Conservation (phyloP, 2,113 vertebrate species). For the Dipodomys ordii region DNA sequence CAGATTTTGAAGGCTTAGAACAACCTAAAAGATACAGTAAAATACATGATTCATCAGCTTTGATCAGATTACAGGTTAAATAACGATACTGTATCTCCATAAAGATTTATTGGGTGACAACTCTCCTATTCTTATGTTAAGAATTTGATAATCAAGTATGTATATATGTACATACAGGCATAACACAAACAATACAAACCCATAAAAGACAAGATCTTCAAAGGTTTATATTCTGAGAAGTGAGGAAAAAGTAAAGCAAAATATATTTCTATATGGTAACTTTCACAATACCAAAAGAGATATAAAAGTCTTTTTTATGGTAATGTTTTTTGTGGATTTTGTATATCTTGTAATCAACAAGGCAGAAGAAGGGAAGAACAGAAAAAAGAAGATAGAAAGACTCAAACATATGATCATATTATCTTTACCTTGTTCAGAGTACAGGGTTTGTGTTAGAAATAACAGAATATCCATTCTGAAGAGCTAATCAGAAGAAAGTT, state of each 20-base stretch:
- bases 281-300: background rate
- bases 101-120: background rate
- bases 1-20: background rate
- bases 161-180: background rate
- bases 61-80: background rate
- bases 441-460: background rate
- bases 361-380: background rate
- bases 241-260: background rate
- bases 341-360: background rate
- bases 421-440: background rate
- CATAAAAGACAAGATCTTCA: background rate
- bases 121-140: background rate
- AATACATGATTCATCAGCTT: background rate
- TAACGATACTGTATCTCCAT: conserved; percentile 1
- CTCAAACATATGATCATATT: background rate
- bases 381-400: background rate
- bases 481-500: background rate
- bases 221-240: background rate
- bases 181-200: background rate
- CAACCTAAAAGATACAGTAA: background rate
- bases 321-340: background rate
- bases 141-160: background rate
- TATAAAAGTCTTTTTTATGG: background rate
- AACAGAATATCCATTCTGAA: background rate
- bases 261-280: background rate